Base-by-base conservation (phyloP, 2,797 vertebrate genomes). In the Ctenopoma kingsleyae region DNA sequence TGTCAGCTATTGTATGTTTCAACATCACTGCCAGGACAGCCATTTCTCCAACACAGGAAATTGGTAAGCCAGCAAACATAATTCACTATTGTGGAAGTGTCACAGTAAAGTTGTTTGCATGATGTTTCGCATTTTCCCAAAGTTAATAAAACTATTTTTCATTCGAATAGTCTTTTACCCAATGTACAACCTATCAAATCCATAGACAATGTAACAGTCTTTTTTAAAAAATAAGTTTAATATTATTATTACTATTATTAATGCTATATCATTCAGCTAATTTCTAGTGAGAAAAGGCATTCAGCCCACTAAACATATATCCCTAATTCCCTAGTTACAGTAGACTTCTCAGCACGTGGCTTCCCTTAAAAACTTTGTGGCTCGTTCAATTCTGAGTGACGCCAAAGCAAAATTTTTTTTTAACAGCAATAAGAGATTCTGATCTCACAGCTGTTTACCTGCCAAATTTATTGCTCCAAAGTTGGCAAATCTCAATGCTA, bases 1-100 rank as follows among this genome's bases (percentile, higher is more conserved):
- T 99, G 95, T 94, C 95, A 0, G 96, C 97, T 66, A 96, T 97
- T 15, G 84, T 97, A 75, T 99, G 98, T 89, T 96, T 99, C 91
- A 95, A 96, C 0, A 92, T 97, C 1, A 63, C 96, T 23, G 95
- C 96, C 89, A 96, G 95, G 89, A 97, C 97, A 0, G 67, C 95
- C 7, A 92, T 93, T 69, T 93, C 94, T 76, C 93, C 95, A 58
- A 80, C 90, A 0, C 91, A 96, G 83, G 94, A 93, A 62, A 90
- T 98, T 20, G 96, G 98, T 99, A 80, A 96, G 94, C 46, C 46
- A 55, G 74, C 23, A 68, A 66, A 77, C 82, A 80, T 76, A 80
- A 84, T 63, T 72, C 55, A 30, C 57, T 36, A 35, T 70, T 65
- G 53, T 56, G 23, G 43, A 71, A 77, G 51, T 52, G 35, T 71